Base-by-base conservation (phyloP, 2,888 invertebrate species). In the Hemaris fuciformis region DNA sequence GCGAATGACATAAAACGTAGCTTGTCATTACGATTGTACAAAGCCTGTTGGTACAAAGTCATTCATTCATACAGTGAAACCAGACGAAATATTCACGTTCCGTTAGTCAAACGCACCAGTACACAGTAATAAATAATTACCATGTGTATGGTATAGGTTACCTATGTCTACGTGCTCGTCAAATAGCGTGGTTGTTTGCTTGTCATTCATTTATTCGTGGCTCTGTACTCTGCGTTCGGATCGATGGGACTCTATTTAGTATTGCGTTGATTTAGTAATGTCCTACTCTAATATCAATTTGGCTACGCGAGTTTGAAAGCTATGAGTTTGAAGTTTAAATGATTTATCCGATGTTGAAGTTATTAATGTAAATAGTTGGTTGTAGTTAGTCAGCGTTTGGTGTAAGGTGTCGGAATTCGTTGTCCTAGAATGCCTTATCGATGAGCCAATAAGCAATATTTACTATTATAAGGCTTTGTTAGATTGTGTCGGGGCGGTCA, bases 71-170 rank as follows among this genome's bases (percentile, higher is more conserved):
- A 77, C 79, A 75, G 67, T 73, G 75, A 77, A 81, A 80, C 67
- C 75, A 76, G 73, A 79, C 83, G 79, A 85, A 87, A 86, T 81
- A 80, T 83, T 86, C 83, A 85, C 83, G 80, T 76, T 75, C 79
- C 81, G 82, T 77, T 85, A 81, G 82, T 84, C 83, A 86, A 84
- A 85, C 80, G 80, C 72, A 69, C 72, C 68, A 68, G 59, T 72
- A 68, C 70, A 68, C 69, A 65, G 64, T 65, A 64, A 66, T 69
- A 64, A 69, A 66, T 65, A 62, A 66, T 66, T 68, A 63, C 58
- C 27, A 48, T 53, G 53, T 57, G 43, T 59, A 31, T 59, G 38
- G 41, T 53, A 53, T 27, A 31, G 31, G 53, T 31, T 18, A 31
- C 31, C 53, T 53, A 53, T 53, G 38, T 60, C 59, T 60, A 57